phyloP scores from a whole-genome alignment of 1,140 invertebrate genomes.

The fruit fly (Drosophila melanogaster) region Release_6_plus_ISO1_MT NT_037436.4:9075501-9076000 shows the following conservation, averaged over 20 bases:
- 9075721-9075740: constrained; percentile 87
- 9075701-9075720: constrained; percentile 47
- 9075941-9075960: constrained; percentile 21
- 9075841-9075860: constrained; percentile 85
- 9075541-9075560: constrained; percentile 87
- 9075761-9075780: constrained; percentile 86
- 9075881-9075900: constrained; percentile 10
- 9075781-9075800: constrained; percentile 87
- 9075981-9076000: constrained; percentile 1
- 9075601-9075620: not conserved
- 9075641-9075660: constrained; percentile 36
- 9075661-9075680: constrained; percentile 30
- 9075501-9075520: constrained; percentile 87
- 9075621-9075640: constrained; percentile 37
- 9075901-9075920: constrained; percentile 47
- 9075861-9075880: constrained; percentile 57
- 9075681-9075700: not conserved
- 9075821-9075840: constrained; percentile 86
- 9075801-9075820: constrained; percentile 88
- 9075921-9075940: constrained; percentile 45
- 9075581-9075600: not conserved
- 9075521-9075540: constrained; percentile 89
- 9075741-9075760: constrained; percentile 87
- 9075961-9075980: constrained; percentile 32
- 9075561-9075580: constrained; percentile 86